Evolutionary conservation across 2,888 invertebrate species (phyloP), one percentile per base, ranked within the genome.

Genomic region (Drosophila melanosoma): DNA sequence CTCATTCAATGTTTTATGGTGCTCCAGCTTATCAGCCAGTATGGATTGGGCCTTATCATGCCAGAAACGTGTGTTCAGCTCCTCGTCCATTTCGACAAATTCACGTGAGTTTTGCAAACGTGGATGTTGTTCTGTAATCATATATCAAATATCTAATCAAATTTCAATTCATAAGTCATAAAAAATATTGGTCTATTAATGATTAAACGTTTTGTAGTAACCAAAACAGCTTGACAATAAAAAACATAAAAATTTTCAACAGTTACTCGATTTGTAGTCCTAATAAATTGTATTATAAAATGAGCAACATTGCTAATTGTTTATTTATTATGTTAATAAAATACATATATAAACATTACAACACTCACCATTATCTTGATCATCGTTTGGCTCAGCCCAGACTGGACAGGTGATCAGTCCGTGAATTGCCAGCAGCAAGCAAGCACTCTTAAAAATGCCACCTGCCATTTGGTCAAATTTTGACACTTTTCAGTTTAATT

Each of bases 61-160:
- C 93, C 93, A 93, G 75, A 81, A 93, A 42, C 82, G 79, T 53
- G 91, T 86, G 11, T 91, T 63, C 32, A 88, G 63, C 62, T 91
- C 91, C 64, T 83, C 89, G 23, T 80, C 74, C 40, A 78, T 20
- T 40, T 77, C 78, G 17, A 56, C 63, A 10, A 78, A 76, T 23
- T 91, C 82, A 26, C 80, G 80, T 23, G 78, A 71, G 42, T 35
- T 35, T 10, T 5, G 12, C 63, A 91, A 59, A 5, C 67, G 74
- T 11, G 91, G 90, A 81, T 90, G 90, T 74, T 87, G 90, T 33
- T 58, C 78, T 87, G 57, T 10, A 45, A 38, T 29, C 26, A 40
- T 15, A 15, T 33, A 52, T 20, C n/a, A 33, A 6, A 7, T 20
- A 20, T 12, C 26, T 38, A 15, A 38, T 32, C 20, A 42, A 29